A percentile compares a stretch with the other conserved stretches of the same genome.
Conservation (phyloP, 2,797 vertebrate genomes). For the Apogon hyalosoma region DNA sequence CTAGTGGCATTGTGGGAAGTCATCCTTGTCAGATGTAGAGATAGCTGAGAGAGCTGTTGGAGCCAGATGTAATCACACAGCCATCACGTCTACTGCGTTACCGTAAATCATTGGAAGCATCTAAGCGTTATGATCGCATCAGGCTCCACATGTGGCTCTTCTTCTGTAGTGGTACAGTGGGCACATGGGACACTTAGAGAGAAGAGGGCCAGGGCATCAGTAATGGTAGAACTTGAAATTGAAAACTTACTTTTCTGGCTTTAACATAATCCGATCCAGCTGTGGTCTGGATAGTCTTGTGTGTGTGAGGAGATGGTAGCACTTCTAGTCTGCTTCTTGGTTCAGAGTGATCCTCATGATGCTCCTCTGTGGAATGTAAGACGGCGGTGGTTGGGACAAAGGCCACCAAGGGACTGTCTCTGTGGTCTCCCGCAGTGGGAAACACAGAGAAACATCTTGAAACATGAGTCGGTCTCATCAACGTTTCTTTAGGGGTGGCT, state of each 20-base stretch:
- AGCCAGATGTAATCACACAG: conserved; percentile 61
- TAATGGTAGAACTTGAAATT: conserved; percentile 16
- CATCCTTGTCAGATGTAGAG: conserved; percentile 30
- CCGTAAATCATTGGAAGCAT: conserved; percentile 54
- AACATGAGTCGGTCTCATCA: conserved; percentile 58
- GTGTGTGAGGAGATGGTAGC: conserved; percentile 2
- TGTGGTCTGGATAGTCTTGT: too few relatives aligned
- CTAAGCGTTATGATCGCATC: conserved; percentile 35
- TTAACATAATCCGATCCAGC: too few relatives aligned
- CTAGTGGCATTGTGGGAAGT: conserved; percentile 34
- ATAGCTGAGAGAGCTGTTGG: conserved; percentile 24
- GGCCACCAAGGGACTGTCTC: conserved; percentile 64
- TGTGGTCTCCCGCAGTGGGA: conserved; percentile 66
- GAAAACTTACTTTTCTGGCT: too few relatives aligned
- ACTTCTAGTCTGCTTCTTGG: conserved; percentile 4
- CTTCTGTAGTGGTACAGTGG: conserved; percentile 13
- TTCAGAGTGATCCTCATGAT: conserved; percentile 21
- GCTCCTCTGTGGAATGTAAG: conserved; percentile 56
- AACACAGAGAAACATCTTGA: conserved; percentile 51
- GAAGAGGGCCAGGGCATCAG: conserved; percentile 6
- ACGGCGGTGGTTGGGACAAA: conserved; percentile 42
- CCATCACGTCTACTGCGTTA: conserved; percentile 36
- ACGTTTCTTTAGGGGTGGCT: conserved; percentile 47
- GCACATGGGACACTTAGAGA: neutral
- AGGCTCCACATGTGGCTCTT: conserved; percentile 33